Base-by-base conservation (phyloP, 1,140 invertebrate species). In the Drosophila pectinifera region DNA sequence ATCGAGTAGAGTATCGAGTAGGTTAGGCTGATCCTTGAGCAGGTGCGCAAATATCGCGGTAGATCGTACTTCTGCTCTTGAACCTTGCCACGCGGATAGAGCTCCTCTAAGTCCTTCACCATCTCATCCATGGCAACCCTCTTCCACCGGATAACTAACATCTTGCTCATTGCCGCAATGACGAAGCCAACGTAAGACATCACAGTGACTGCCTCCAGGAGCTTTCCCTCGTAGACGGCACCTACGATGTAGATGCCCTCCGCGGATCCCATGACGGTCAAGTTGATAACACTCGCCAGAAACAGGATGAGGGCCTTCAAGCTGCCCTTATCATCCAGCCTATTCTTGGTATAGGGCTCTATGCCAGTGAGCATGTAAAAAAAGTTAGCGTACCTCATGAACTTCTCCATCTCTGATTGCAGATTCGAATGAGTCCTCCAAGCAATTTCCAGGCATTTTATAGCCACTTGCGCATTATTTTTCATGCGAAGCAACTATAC, bases 101-200 rank as follows among this genome's bases (percentile, higher is more conserved):
- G 39, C 5, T 68, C 48, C 31, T 78, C 24, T 34, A 91, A 20
- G 0, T 68, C 63, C 2, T 24, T 42, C 7, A 90, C 49, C 48
- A 91, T 68, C 1, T 42, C 31, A 18, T 41, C 78, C 3, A 90
- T 48, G 1, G 42, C 51, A 0, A 36, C 0, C 28, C 76, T 76
- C 14, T 77, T 85, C 20, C 58, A 38, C 51, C 68, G 73, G 3
- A 91, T 61, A 31, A 67, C 83, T 0, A 62, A 24, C 63, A 91
- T 88, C 46, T 91, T 91, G 6, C 24, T 80, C 26, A 69, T 28
- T n/a, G 73, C 80, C 5, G 91, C 78, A 4, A 53, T 5, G 0
- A 73, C 34, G 39, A 91, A 91, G 1, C 85, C 85, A 38, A 91
- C 78, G 39, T 91, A 91, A 0, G 82, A 88, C 62, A 88, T 55